Conservation (phyloP, 2,113 vertebrate genomes). For the Gasterosteus aculeatus region DNA sequence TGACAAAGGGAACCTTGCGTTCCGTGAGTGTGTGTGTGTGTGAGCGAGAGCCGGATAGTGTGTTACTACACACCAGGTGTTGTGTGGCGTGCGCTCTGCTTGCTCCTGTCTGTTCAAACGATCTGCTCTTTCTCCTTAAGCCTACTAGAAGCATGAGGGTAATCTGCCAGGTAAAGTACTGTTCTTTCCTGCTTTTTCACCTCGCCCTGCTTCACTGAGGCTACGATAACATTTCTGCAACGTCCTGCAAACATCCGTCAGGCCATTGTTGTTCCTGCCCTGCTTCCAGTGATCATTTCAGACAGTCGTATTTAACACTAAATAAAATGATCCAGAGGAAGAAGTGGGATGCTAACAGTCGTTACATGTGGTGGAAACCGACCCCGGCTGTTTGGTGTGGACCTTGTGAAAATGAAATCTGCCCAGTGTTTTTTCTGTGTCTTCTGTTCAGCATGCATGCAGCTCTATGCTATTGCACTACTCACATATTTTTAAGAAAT, state of each 20-base stretch:
- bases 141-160: conserved; percentile 99
- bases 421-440: conserved; percentile 48
- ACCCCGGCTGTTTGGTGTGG: conserved; percentile 62
- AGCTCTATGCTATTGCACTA: conserved; percentile 36
- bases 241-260: conserved; percentile 65
- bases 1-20: neutral
- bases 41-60: conserved; percentile 3
- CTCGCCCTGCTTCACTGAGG: conserved; percentile 74
- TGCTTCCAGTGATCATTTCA: conserved; percentile 55
- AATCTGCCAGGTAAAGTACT: conserved; percentile 98
- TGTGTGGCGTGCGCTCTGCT: conserved; percentile 75
- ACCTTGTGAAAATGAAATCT: conserved; percentile 75
- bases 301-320: conserved; percentile 25
- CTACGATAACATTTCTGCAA: conserved; percentile 76
- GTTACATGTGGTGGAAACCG: conserved; percentile 32
- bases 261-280: conserved; percentile 24
- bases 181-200: conserved; percentile 84
- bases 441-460: conserved; percentile 62
- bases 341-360: conserved; percentile 37
- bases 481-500: conserved; percentile 65
- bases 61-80: conserved; percentile 49
- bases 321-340: conserved; percentile 41
- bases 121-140: conserved; percentile 96
- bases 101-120: conserved; percentile 90
- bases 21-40: neutral